Evolutionary conservation across 1,140 invertebrate genomes (phyloP), one percentile per base, ranked within the genome.

Genomic region (Rhagoletis pomonella): DNA sequence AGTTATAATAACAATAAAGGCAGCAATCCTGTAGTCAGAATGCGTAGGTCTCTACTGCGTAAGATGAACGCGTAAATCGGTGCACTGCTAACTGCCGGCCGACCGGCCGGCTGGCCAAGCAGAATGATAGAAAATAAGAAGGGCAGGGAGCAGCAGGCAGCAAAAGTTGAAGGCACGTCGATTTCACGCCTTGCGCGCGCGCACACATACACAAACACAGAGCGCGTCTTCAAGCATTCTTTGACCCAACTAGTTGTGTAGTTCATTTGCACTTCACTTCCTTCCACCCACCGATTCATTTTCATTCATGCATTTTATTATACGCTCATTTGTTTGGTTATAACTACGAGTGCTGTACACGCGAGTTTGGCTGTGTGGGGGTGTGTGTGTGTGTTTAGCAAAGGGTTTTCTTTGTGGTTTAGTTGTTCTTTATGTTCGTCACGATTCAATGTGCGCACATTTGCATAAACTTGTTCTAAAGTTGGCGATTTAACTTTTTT

Each of bases 401-500:
- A 55, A 29, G 44, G 19, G 73, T 55, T 62, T 55, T 81, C 47
- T 81, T 19, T 81, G 6, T 55, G 2, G 3, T 19, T 50, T 55
- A 81, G 47, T 19, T 81, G 73, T 7, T 81, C 73, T 50, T 81
- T 81, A 14, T 9, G 47, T 14, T 55, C 19, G 6, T 29, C 50
- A 5, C n/a, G n/a, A 0, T 19, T 81, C n/a, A 4, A 4, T 81
- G 47, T 55, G 67, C 5, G 10, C 73, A 81, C n/a, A 81, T 81
- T 50, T 81, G 73, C 44, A 81, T 81, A 55, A 81, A 81, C 73
- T 81, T 81, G 73, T 81, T 81, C 19, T 81, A 81, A 81, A 81
- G 73, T 81, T 81, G 50, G 73, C 73, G 55, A 81, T 55, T 55
- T 55, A 17, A 55, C 19, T 50, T 81, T 12, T 42, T 81, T 81